Percentiles rank a stretch among this genome's conserved stretches.
Conservation (phyloP, 1,140 invertebrate genomes). For the Sminthurinus signatus region DNA sequence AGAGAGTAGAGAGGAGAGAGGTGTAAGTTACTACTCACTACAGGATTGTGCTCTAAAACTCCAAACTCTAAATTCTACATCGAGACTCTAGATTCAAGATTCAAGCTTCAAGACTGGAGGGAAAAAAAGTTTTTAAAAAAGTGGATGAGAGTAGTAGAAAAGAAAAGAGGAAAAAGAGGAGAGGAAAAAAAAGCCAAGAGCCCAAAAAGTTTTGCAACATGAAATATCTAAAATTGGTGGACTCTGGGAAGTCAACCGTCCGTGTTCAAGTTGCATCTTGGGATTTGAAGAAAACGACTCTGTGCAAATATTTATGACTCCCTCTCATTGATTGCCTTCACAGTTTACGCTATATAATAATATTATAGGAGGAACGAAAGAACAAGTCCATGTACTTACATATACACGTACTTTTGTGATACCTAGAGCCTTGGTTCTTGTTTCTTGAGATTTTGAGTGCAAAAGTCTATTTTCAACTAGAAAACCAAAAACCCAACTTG, state of each 20-base stretch:
- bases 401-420: no score
- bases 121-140: neutral
- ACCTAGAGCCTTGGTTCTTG: no score
- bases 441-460: no score
- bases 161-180: conserved; percentile 6
- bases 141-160: no score
- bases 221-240: conserved; percentile 19
- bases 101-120: no score
- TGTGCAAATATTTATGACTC: conserved; percentile 31
- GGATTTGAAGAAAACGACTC: conserved; percentile 32
- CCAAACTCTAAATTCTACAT: no score
- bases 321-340: conserved; percentile 19
- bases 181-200: conserved; percentile 44
- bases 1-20: neutral
- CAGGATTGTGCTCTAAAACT: neutral
- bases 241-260: conserved; percentile 25
- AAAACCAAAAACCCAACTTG: no score
- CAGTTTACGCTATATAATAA: neutral
- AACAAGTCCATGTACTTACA: no score
- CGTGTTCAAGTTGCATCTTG: conserved; percentile 33
- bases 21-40: neutral
- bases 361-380: no score
- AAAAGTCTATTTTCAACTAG: no score
- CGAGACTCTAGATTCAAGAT: no score
- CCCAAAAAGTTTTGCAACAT: conserved; percentile 24